phyloP scores from a whole-genome alignment of 2,113 vertebrate species.

The Calyptomena viridis region DNA sequence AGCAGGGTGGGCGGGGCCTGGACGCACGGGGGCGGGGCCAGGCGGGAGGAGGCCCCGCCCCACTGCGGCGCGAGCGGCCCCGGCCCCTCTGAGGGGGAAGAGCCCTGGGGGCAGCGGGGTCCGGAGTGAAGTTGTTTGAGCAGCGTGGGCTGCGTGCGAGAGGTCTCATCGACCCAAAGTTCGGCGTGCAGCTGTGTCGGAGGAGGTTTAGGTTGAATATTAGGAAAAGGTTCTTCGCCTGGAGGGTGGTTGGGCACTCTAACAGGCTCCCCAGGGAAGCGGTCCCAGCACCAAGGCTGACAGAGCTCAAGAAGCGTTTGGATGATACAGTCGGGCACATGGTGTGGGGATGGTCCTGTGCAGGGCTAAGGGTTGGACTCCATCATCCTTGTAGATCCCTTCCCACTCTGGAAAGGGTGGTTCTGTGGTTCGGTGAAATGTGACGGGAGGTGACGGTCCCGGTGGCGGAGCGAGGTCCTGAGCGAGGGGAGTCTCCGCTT shows the following conservation, averaged over 20 bases:
- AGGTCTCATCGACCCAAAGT: too few species aligned
- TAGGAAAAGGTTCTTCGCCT: not conserved
- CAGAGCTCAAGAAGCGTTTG: not conserved
- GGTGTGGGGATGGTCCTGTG: not conserved
- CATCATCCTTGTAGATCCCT: not conserved
- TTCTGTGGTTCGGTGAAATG: not conserved
- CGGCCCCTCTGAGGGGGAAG: accelerated
- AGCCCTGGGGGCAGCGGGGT: accelerated
- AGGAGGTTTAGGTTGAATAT: not conserved
- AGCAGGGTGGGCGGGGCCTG: accelerated
- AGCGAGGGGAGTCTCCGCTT: not conserved
- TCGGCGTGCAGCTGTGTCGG: not conserved
- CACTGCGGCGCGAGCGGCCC: not conserved
- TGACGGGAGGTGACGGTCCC: not conserved
- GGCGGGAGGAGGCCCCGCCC: not conserved
- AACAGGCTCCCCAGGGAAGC: not conserved
- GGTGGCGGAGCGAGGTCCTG: not conserved
- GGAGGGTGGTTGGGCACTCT: not conserved
- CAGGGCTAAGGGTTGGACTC: not conserved
- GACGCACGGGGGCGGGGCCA: not conserved
- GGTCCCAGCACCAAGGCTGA: not conserved
- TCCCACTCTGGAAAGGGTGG: accelerated
- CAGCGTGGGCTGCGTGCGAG: not conserved
- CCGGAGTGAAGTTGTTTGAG: too few species aligned
- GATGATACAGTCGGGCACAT: too few species aligned